Evolutionary conservation across 2,888 invertebrate genomes (phyloP).

Genomic region (Sipha maydis): DNA sequence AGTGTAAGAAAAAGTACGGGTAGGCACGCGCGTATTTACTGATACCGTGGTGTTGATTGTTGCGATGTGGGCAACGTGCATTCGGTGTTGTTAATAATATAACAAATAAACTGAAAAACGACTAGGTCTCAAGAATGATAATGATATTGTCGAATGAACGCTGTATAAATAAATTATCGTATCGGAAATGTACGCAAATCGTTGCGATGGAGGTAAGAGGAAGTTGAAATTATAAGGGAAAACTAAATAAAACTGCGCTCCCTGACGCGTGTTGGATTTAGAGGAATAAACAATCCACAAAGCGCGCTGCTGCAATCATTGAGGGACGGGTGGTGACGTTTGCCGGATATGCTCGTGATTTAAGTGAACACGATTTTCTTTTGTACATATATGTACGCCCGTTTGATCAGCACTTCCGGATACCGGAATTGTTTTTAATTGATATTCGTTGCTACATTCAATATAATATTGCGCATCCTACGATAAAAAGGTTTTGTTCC

Average conservation of each 20-base stretch:
- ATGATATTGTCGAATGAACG: conserved; percentile 7
- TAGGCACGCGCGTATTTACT: not conserved
- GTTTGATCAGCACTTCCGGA: not conserved
- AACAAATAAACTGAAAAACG: not conserved
- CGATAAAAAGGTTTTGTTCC: not conserved
- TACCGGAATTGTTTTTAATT: conserved; percentile 17
- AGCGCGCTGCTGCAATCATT: not conserved
- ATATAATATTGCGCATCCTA: not conserved
- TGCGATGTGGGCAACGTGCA: not conserved
- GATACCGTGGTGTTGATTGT: not conserved
- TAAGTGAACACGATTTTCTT: conserved; percentile 1
- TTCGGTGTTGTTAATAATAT: not conserved
- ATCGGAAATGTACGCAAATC: conserved; percentile 1
- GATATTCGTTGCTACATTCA: not conserved
- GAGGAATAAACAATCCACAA: not conserved
- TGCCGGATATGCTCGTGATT: conserved; percentile 24
- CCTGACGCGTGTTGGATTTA: not conserved
- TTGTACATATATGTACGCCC: not conserved
- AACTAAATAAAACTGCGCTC: not conserved
- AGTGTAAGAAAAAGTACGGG: not conserved
- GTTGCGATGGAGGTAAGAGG: not conserved
- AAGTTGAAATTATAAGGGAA: not conserved
- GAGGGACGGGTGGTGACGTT: not conserved
- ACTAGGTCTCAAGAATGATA: not conserved
- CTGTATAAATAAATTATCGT: not conserved